Conservation (phyloP, 2,113 vertebrate species). For the Cyanoliseus patagonus region DNA sequence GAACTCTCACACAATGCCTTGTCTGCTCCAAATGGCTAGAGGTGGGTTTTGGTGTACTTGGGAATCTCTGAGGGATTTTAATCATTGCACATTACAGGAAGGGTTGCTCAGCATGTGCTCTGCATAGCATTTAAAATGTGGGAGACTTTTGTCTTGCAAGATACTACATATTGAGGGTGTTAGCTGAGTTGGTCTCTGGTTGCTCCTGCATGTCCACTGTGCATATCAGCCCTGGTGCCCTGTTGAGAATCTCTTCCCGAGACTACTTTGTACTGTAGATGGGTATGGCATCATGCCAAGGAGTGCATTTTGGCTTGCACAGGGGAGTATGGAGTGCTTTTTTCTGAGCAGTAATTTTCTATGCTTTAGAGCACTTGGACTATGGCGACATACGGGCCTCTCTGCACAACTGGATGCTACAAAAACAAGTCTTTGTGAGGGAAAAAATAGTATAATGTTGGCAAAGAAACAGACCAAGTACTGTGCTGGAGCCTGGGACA, state of each 20-base stretch:
- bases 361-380: neutral
- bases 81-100: rapidly evolving
- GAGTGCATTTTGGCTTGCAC: neutral
- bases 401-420: neutral
- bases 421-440: constrained; percentile 1
- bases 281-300: neutral
- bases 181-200: neutral
- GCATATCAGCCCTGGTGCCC: neutral
- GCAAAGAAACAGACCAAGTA: neutral
- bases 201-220: neutral
- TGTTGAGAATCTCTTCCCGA: neutral
- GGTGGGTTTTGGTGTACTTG: neutral
- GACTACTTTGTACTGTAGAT: neutral
- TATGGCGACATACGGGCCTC: neutral
- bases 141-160: neutral
- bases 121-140: neutral
- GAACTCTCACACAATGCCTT: neutral
- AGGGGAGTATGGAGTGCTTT: neutral
- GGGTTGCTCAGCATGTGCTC: neutral
- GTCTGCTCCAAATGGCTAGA: neutral
- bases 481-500: neutral
- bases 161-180: neutral
- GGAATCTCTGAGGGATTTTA: neutral
- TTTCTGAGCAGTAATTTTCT: neutral
- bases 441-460: neutral